Evolutionary conservation across 1,140 invertebrate species (phyloP).

Genomic region (Scaptomyza pallida): DNA sequence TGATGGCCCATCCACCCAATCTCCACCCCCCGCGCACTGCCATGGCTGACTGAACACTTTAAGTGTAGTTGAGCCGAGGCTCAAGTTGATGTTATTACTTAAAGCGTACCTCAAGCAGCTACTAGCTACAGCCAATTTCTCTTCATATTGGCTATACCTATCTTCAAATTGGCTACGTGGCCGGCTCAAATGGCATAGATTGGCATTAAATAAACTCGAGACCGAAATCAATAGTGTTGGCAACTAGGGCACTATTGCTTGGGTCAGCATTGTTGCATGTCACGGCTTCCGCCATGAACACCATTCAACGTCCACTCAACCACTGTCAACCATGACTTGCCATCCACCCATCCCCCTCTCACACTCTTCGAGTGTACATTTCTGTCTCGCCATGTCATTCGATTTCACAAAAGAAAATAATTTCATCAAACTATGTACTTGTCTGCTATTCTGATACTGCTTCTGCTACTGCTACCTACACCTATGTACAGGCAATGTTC

Average conservation of each 20-base stretch:
- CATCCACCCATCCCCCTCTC: background rate
- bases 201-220: conserved; percentile 59
- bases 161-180: conserved; percentile 67
- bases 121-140: conserved; percentile 32
- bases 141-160: conserved; percentile 35
- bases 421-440: conserved; percentile 55
- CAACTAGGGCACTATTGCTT: conserved; percentile 44
- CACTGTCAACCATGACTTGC: conserved; percentile 13
- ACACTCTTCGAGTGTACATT: background rate
- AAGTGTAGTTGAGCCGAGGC: conserved; percentile 25
- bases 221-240: conserved; percentile 45
- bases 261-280: conserved; percentile 66
- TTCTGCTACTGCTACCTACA: background rate
- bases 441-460: background rate
- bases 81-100: conserved; percentile 15
- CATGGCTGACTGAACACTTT: conserved; percentile 43
- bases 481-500: conserved; percentile 6
- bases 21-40: background rate
- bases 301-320: conserved; percentile 41
- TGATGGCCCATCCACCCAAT: conserved; percentile 42
- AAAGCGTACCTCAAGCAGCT: conserved; percentile 24
- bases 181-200: conserved; percentile 62
- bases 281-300: conserved; percentile 61
- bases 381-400: conserved; percentile 9
- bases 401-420: conserved; percentile 40